These are phyloP conservation scores for Galendromus occidentalis DNA, from an alignment of 1,140 invertebrate genomes.

Conservation along the genomic window DNA sequence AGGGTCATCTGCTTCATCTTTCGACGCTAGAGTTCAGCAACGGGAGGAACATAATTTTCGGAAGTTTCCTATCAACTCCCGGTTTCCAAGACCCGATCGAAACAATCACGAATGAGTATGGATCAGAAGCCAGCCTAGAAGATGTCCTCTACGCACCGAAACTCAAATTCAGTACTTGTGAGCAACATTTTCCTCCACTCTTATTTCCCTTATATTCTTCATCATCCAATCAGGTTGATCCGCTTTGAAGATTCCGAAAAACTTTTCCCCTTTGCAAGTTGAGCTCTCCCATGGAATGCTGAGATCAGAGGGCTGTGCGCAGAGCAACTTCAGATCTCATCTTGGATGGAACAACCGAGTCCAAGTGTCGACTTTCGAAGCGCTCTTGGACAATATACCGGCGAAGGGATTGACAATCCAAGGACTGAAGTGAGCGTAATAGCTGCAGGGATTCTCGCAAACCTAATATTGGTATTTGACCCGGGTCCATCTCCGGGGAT, in stretches of 20 bases:
- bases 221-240: too few species aligned
- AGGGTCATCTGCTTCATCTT: neutral
- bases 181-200: too few species aligned
- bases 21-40: neutral
- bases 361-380: neutral
- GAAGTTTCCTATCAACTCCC: neutral
- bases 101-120: neutral
- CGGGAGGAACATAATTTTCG: neutral
- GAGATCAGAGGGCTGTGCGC: neutral
- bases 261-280: neutral
- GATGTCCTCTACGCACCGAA: neutral
- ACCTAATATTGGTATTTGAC: too few species aligned
- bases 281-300: neutral
- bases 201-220: too few species aligned
- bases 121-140: neutral
- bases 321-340: neutral
- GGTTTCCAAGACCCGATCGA: conserved; percentile 1
- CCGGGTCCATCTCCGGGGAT: neutral
- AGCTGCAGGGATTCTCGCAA: too few species aligned
- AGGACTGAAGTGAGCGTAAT: neutral
- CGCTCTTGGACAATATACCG: neutral
- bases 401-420: neutral
- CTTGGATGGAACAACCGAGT: conserved; percentile 4
- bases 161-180: neutral
- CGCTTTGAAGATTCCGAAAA: too few species aligned